Conservation (phyloP, 2,797 vertebrate genomes). For the Syndactyla subalaris region DNA sequence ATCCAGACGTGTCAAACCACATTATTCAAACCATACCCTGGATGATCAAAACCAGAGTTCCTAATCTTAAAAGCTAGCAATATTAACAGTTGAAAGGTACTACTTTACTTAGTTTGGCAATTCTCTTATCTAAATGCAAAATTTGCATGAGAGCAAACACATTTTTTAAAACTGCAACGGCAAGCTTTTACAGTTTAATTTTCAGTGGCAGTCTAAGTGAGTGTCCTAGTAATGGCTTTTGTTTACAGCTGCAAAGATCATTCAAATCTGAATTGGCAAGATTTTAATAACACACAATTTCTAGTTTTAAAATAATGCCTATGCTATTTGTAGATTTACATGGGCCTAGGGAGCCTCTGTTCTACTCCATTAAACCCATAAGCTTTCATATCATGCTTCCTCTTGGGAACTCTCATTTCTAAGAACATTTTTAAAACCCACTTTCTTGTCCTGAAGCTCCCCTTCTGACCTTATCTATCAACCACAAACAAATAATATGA, state of each 20-base stretch:
- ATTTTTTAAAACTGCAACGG: background rate
- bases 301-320: background rate
- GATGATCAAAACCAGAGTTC: background rate
- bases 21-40: background rate
- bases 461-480: background rate
- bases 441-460: background rate
- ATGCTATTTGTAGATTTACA: background rate
- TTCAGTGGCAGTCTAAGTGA: background rate
- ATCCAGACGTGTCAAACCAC: background rate
- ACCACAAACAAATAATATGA: background rate
- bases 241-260: background rate
- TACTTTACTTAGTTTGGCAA: background rate
- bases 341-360: background rate
- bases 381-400: background rate
- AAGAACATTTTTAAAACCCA: background rate
- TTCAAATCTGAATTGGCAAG: background rate
- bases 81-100: background rate
- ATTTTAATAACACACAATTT: background rate
- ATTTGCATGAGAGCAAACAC: background rate
- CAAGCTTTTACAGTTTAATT: slow-evolving; percentile 35
- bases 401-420: background rate
- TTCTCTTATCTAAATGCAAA: background rate
- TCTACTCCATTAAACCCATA: background rate
- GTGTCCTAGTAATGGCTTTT: background rate
- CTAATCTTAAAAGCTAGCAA: background rate